Base-by-base conservation (phyloP, 2,888 invertebrate genomes). In the Caenorhabditis uteleia region DNA sequence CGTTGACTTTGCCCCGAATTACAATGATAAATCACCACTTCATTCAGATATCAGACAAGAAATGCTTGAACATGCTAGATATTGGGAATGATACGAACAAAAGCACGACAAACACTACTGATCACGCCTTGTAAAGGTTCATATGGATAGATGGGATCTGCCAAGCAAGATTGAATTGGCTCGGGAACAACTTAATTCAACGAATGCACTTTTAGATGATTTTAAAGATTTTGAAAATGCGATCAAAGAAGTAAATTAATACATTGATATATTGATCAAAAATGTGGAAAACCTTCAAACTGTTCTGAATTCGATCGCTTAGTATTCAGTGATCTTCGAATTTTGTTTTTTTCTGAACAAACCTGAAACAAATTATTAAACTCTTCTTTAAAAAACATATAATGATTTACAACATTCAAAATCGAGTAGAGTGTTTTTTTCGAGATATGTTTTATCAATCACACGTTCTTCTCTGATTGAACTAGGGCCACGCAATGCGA, bases 111-210 rank as follows among this genome's bases (percentile, higher is more conserved):
- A 53, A 26, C 34, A 53, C 53, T 53, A 44, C 14, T 53, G 53
- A 45, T 53, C 45, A 45, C 44, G 45, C 27, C 44, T 53, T 10
- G 53, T 38, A 7, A 53, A 53, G 23, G n/a, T 21, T 34, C 8
- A 44, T 53, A 45, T 53, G 23, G 44, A 53, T 53, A 53, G 45
- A 26, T 53, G 44, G 53, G 53, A 36, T 53, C 20, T 44, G 7
- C 36, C 53, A 16, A 8, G 20, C 20, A 43, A 53, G 45, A 53
- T 53, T 26, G 53, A 44, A 44, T 36, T 44, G 53, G 53, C 53
- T 44, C 53, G 20, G 10, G 53, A 44, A 36, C 43, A 44, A 53
- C 29, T 53, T 16, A 34, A 44, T 36, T 45, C 51, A 14, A 51
- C 34, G 6, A 36, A 53, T 45, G 53, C 4, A 34, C 14, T 44